phyloP scores from a whole-genome alignment of 2,888 invertebrate species.

The Drepanosiphum platanoidis region DNA sequence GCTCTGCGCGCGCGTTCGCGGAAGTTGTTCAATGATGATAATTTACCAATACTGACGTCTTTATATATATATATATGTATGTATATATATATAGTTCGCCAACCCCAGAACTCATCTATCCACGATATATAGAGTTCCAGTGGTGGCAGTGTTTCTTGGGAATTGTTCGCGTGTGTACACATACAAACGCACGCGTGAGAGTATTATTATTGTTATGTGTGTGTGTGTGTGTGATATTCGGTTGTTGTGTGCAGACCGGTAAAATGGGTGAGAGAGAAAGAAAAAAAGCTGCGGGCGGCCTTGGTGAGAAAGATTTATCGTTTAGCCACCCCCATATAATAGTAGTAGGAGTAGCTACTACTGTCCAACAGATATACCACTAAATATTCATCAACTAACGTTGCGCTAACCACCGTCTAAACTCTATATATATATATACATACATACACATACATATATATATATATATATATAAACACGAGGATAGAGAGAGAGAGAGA shows the following conservation, averaged over 20 bases:
- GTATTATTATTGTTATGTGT: slow-evolving; percentile 10
- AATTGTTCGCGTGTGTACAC: slow-evolving; percentile 45
- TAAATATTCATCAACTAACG: slow-evolving; percentile 58
- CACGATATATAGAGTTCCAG: slow-evolving; percentile 37
- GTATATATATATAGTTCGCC: slow-evolving; percentile 30
- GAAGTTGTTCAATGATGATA: slow-evolving; percentile 43
- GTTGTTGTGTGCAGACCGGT: not conserved
- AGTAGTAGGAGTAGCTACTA: slow-evolving; percentile 51
- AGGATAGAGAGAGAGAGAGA: not conserved
- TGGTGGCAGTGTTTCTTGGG: slow-evolving; percentile 31
- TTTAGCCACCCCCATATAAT: slow-evolving; percentile 52
- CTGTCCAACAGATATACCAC: slow-evolving; percentile 60
- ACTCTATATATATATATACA: not conserved
- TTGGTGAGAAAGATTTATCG: slow-evolving; percentile 54
- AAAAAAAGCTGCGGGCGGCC: slow-evolving; percentile 55
- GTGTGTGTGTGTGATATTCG: not conserved
- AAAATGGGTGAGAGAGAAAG: slow-evolving; percentile 19
- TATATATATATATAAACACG: not conserved
- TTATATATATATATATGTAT: slow-evolving; percentile 28
- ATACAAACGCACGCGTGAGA: slow-evolving; percentile 8
- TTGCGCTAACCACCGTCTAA: slow-evolving; percentile 49
- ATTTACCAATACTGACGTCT: slow-evolving; percentile 46
- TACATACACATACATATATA: not conserved
- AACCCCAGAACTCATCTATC: slow-evolving; percentile 39
- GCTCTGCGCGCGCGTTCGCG: not conserved